Percentiles rank a stretch among this genome's conserved stretches.
Conservation (phyloP, 2,888 invertebrate genomes). For the Bimastos eiseni region DNA sequence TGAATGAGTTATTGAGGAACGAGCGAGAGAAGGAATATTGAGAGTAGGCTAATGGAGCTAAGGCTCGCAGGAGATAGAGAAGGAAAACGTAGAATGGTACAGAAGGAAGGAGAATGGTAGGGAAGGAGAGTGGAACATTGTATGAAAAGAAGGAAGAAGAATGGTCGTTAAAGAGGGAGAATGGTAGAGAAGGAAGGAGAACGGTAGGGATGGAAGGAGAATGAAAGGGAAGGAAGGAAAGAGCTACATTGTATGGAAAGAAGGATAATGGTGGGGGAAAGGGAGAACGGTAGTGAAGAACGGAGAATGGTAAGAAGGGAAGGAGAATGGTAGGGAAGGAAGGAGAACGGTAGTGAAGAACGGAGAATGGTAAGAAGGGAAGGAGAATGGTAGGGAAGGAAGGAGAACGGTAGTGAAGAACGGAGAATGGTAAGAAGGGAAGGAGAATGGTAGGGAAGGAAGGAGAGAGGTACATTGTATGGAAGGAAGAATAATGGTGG, state of each 20-base stretch:
- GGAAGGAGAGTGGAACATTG: not conserved
- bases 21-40: no score
- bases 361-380: no score
- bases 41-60: no score
- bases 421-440: no score
- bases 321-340: not conserved
- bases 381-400: no score
- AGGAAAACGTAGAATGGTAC: not conserved
- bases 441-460: no score
- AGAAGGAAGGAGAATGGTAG: not conserved
- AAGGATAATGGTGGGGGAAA: no score
- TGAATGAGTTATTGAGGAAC: no score
- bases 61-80: not conserved
- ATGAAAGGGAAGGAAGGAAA: no score
- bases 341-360: not conserved
- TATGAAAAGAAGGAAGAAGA: not conserved
- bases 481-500: no score
- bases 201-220: not conserved
- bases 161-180: not conserved
- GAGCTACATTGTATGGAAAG: not conserved
- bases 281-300: no score
- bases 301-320: not conserved
- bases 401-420: not conserved
- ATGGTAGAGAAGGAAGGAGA: not conserved
- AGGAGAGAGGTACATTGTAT: no score